phyloP scores from a whole-genome alignment of 2,888 invertebrate species.

The Neelides folsomi region DNA sequence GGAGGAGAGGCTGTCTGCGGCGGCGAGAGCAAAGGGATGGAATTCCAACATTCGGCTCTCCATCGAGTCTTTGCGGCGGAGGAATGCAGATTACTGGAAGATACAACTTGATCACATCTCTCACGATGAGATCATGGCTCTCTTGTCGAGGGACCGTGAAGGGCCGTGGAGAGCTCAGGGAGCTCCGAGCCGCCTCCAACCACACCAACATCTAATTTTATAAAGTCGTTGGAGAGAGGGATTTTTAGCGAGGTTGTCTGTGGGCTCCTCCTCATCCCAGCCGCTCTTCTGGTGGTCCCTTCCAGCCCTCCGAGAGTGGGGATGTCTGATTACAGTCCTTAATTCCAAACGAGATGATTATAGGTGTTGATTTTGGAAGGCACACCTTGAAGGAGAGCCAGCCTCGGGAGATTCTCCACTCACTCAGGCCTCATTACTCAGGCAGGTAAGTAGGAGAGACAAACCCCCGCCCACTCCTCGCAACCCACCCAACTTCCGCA shows the following conservation, averaged over 20 bases:
- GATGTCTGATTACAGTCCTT: slow-evolving; percentile 32
- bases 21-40: slow-evolving; percentile 13
- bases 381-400: slow-evolving; percentile 28
- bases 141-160: background rate
- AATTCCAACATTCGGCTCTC: slow-evolving; percentile 2
- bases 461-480: slow-evolving; percentile 1
- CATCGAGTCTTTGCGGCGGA: background rate
- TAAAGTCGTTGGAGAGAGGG: slow-evolving; percentile 32
- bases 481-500: no score
- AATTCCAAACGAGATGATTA: slow-evolving; percentile 34
- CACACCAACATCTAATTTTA: slow-evolving; percentile 33
- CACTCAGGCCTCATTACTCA: slow-evolving; percentile 1
- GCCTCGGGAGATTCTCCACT: slow-evolving; percentile 7
- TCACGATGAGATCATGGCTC: slow-evolving; percentile 8
- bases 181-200: slow-evolving; percentile 7
- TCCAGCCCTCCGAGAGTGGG: slow-evolving; percentile 7
- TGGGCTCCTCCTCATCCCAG: slow-evolving; percentile 24
- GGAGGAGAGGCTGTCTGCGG: slow-evolving; percentile 8
- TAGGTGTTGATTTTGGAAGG: slow-evolving; percentile 33
- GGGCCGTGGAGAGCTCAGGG: background rate
- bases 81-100: slow-evolving; percentile 32
- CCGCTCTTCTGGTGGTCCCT: slow-evolving; percentile 5
- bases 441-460: background rate
- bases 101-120: slow-evolving; percentile 30
- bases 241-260: slow-evolving; percentile 32